Percentiles rank a stretch among this genome's conserved stretches.
phyloP scores from a whole-genome alignment of 2,113 vertebrate genomes.

The Petrocephalus zakoni region DNA sequence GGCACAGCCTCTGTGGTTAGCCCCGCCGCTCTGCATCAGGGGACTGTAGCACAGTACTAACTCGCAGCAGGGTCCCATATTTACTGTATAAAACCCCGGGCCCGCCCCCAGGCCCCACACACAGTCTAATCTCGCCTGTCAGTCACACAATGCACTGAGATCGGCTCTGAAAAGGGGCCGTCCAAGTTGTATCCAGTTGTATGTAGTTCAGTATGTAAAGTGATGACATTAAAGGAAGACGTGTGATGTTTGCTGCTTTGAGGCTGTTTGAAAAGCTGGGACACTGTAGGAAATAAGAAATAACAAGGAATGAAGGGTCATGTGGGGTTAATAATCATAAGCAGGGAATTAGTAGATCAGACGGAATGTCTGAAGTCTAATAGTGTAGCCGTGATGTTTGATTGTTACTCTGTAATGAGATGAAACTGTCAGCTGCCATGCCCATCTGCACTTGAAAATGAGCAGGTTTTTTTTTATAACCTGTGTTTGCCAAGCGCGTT shows the following conservation, averaged over 20 bases:
- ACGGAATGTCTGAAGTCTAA: conserved; percentile 3
- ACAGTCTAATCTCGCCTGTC: not conserved
- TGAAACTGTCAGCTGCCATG: not conserved
- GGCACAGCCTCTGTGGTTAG: not conserved
- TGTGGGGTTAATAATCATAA: not conserved
- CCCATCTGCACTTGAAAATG: not conserved
- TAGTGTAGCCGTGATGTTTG: not conserved
- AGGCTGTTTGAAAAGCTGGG: not conserved
- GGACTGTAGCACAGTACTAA: not conserved
- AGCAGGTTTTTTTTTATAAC: not conserved
- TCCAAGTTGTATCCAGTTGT: not conserved
- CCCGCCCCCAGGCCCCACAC: not conserved
- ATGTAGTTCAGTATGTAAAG: not conserved
- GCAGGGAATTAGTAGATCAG: not conserved
- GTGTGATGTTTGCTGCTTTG: not conserved
- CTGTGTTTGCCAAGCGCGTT: not conserved
- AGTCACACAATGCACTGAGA: not conserved
- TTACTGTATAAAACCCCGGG: not conserved
- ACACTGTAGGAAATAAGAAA: not conserved
- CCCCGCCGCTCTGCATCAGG: not conserved
- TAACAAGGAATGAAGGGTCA: not conserved
- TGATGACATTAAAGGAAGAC: not conserved
- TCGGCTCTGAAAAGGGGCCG: not conserved
- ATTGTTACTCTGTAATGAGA: not conserved
- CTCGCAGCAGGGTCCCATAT: not conserved